These are phyloP conservation scores for Plestiodon gilberti DNA, from an alignment of 2,113 vertebrate species.

Conservation along the genomic window DNA sequence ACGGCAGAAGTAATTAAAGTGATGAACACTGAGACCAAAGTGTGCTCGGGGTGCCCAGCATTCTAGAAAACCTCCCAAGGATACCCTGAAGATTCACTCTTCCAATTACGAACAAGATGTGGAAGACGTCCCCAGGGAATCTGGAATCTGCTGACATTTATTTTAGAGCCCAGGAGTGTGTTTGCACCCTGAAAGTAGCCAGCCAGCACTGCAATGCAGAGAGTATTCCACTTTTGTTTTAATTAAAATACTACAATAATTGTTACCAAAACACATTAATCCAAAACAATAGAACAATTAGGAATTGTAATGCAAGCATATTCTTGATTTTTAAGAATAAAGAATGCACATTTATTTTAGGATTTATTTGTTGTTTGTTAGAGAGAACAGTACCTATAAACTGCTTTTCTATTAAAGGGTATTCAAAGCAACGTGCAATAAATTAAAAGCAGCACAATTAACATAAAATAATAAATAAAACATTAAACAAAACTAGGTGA, in stretches of 20 bases:
- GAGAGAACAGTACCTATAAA: no score
- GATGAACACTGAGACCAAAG: constrained; percentile 50
- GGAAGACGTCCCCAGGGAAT: constrained; percentile 61
- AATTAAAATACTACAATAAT: constrained; percentile 50
- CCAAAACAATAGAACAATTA: no score
- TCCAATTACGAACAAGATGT: constrained; percentile 66
- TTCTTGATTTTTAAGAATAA: not conserved
- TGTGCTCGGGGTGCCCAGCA: constrained; percentile 42
- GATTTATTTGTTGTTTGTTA: not conserved
- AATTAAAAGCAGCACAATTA: no score
- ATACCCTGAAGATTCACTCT: constrained; percentile 59
- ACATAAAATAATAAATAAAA: no score
- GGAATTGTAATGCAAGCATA: not conserved
- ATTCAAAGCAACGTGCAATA: no score
- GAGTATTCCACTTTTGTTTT: constrained; percentile 66
- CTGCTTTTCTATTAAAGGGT: no score
- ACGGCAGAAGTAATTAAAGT: constrained; percentile 40
- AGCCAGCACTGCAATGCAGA: constrained; percentile 61
- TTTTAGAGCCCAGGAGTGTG: constrained; percentile 59
- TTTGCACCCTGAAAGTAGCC: constrained; percentile 56
- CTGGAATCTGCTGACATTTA: constrained; percentile 66
- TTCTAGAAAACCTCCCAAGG: constrained; percentile 41
- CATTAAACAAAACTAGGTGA: no score
- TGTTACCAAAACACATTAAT: not conserved
- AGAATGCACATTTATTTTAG: no score